phyloP scores from a whole-genome alignment of 2,113 vertebrate species.

The Aphyosemion australe region DNA sequence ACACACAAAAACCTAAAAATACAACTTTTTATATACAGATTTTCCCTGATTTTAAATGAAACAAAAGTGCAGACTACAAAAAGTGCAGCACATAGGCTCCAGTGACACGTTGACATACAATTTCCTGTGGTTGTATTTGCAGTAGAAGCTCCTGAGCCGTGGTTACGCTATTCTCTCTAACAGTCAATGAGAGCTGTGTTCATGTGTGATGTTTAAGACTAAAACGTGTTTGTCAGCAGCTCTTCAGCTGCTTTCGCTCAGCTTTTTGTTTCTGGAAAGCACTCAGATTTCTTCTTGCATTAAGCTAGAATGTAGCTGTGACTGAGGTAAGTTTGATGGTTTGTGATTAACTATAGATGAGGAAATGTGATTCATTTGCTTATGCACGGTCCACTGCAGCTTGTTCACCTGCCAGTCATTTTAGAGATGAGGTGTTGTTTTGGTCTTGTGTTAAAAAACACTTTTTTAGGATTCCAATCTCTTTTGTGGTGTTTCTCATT shows the following conservation, averaged over 20 bases:
- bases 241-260: neutral
- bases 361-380: neutral
- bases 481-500: neutral
- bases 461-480: neutral
- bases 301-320: neutral
- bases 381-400: neutral
- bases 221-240: slow-evolving; percentile 5
- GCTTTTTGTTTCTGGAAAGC: neutral
- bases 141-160: slow-evolving; percentile 48
- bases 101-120: slow-evolving; percentile 48
- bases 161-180: slow-evolving; percentile 56
- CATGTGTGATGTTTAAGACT: slow-evolving; percentile 13
- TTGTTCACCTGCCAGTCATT: neutral
- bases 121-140: slow-evolving; percentile 73
- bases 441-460: too few species aligned
- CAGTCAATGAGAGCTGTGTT: slow-evolving; percentile 56
- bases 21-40: too few species aligned
- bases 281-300: neutral
- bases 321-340: neutral
- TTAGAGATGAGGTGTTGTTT: neutral
- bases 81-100: too few species aligned
- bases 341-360: neutral
- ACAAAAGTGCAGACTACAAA: neutral
- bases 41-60: neutral
- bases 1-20: neutral